These are phyloP conservation scores for Callipepla squamata DNA, from an alignment of 2,113 vertebrate genomes.

Conservation along the genomic window DNA sequence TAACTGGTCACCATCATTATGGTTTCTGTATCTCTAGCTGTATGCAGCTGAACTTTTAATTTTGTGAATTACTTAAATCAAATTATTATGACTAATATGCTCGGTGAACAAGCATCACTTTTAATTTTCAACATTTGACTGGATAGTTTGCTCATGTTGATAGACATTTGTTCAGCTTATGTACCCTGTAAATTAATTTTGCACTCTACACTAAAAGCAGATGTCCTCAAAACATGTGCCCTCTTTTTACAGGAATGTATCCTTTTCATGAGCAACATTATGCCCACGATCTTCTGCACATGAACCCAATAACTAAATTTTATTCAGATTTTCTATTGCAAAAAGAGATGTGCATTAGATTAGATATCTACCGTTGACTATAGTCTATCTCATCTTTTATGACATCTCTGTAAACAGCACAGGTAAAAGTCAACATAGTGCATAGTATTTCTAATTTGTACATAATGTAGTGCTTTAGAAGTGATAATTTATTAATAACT, in stretches of 20 bases:
- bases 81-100: neutral
- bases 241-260: neutral
- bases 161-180: neutral
- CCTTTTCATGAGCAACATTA: neutral
- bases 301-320: neutral
- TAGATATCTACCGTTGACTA: neutral
- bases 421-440: neutral
- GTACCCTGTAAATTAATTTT: neutral
- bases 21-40: neutral
- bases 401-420: neutral
- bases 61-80: neutral
- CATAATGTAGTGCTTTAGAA: neutral
- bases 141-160: neutral
- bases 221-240: neutral
- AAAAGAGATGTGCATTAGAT: neutral
- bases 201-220: neutral
- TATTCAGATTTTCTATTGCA: neutral
- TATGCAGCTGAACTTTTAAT: neutral
- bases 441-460: neutral
- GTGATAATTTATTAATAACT: neutral
- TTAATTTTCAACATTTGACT: neutral
- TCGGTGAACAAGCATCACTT: neutral
- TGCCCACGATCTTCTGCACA: neutral
- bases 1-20: neutral
- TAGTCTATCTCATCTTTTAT: neutral